Evolutionary conservation across 1,140 invertebrate species (phyloP), one percentile per base, ranked within the genome.

Genomic region (Cecropterus lyciades): DNA sequence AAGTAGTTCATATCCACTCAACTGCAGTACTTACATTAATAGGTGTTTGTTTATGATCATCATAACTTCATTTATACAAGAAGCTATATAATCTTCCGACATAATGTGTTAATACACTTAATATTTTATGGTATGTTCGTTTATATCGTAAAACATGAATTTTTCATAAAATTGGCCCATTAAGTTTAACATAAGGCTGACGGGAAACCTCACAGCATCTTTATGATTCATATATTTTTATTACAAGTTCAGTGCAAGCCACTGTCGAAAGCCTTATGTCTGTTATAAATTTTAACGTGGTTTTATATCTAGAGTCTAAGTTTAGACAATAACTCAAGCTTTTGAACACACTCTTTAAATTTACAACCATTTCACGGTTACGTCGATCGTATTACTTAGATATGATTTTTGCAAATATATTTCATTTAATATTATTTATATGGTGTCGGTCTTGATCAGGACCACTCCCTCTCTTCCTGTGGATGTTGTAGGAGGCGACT

Each of bases 161-260:
- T 42, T 55, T 55, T 55, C 37, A 55, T 55, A 55, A 55, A 42
- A 55, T 37, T 55, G 52, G 52, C 16, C 52, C 33, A 24, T 55
- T 55, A 55, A 42, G 5, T 55, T 55, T 6, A 42, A 55, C 33
- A 42, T 16, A 53, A 53, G 51, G 16, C 37, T 42, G 52, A 20
- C 52, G 16, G 37, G 33, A 55, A 40, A 55, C 33, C 52, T 40
- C 33, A n/a, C n/a, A n/a, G 11, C 33, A 20, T 17, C 52, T 55
- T 55, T 55, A 55, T 42, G 52, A 55, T 55, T 42, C 52, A 55
- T 55, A 55, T 55, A 55, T 55, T 55, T 55, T 55, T 55, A 55
- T 40, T 55, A 55, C 33, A 40, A 9, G 37, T 55, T 16, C 10
- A 55, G 15, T 55, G n/a, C 33, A 42, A 42, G 16, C 16, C 52